These are phyloP conservation scores for Catharus minimus DNA, from an alignment of 2,113 vertebrate genomes.

Conservation along the genomic window DNA sequence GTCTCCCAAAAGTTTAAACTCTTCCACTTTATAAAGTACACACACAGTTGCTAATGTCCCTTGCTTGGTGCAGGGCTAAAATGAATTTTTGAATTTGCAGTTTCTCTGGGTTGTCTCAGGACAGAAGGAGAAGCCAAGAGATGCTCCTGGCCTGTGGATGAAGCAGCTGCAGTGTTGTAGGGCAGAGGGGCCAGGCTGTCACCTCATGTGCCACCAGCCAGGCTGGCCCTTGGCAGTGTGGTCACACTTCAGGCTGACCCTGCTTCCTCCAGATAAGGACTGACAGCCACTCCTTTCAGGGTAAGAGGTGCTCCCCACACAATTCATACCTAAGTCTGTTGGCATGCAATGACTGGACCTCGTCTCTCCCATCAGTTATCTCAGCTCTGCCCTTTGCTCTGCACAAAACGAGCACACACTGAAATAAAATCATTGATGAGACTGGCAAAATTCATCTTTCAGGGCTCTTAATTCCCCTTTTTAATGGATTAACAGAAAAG, in stretches of 20 bases:
- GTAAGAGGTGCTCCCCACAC: background rate
- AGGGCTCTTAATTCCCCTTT: background rate
- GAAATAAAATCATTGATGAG: background rate
- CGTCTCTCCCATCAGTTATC: background rate
- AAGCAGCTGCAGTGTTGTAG: accelerated
- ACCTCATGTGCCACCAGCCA: background rate
- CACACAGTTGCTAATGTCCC: background rate
- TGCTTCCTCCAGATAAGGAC: background rate
- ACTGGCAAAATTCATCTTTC: background rate
- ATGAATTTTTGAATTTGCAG: background rate
- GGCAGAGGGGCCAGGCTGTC: background rate
- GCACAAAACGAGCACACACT: background rate
- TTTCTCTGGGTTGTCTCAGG: background rate
- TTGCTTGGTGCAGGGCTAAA: background rate
- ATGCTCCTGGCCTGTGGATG: background rate
- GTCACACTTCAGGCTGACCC: background rate
- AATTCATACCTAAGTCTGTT: background rate
- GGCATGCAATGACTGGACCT: background rate
- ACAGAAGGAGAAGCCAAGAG: accelerated
- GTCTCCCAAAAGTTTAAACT: slow-evolving; percentile 8
- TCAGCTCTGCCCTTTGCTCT: background rate
- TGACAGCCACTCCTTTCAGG: background rate
- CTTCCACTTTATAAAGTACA: background rate
- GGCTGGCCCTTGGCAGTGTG: background rate
- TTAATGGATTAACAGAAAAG: background rate